Evolutionary conservation across 53 echinoderm and acorn worm species (phyloP).

Genomic region (Hippasteria phrygiana): DNA sequence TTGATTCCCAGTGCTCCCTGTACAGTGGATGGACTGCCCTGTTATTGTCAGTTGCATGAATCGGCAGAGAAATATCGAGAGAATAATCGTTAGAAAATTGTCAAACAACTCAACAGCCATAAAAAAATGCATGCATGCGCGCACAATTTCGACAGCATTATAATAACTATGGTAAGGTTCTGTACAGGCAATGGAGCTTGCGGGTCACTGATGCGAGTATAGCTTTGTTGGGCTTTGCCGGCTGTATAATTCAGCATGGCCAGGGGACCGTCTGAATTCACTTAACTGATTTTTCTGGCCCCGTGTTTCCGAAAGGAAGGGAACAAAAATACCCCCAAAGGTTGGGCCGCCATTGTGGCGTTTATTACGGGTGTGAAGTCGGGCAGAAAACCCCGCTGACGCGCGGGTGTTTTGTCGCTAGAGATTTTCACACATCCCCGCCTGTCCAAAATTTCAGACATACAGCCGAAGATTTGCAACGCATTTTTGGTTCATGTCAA

Average conservation of each 20-base stretch:
- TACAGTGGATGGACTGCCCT: not conserved
- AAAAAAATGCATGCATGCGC: slow-evolving; percentile 26
- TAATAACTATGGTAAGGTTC: not conserved
- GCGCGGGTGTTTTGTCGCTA: not conserved
- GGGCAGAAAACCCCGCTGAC: slow-evolving; percentile 29
- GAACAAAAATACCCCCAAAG: not conserved
- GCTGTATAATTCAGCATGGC: slow-evolving; percentile 18
- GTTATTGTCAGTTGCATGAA: not conserved
- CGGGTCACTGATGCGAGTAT: not conserved
- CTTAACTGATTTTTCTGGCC: not conserved
- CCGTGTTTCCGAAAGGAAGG: not conserved
- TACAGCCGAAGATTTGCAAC: slow-evolving; percentile 17
- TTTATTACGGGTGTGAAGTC: slow-evolving; percentile 23
- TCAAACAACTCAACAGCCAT: not conserved
- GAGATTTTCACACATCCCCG: slow-evolving; percentile 30
- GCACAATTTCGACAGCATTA: slow-evolving; percentile 32
- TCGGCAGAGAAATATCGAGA: not conserved
- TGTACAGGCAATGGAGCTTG: not conserved
- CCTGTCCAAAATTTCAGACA: slow-evolving; percentile 20
- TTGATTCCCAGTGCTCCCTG: not conserved
- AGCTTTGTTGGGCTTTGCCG: not conserved
- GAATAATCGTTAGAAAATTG: not conserved
- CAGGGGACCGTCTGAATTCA: slow-evolving; percentile 2
- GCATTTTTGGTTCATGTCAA: slow-evolving; percentile 13
- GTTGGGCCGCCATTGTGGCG: slow-evolving; percentile 1